Base-by-base conservation (phyloP, 2,797 vertebrate species). In the Eospalax fontanierii region DNA sequence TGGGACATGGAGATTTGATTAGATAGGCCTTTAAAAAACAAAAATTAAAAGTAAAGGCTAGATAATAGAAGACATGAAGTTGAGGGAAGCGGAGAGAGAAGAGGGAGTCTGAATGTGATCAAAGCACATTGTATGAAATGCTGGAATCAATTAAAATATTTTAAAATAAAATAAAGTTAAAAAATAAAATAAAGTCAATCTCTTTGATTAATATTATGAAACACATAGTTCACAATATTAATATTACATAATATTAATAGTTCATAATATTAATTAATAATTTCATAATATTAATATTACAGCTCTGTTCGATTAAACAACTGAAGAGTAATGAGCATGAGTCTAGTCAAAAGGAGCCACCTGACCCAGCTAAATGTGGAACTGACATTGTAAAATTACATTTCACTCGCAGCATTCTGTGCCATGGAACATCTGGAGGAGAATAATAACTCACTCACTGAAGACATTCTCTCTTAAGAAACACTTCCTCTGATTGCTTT, bases 401-500 rank as follows among this genome's bases (percentile, higher is more conserved):
- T 54, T 86, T 76, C 7, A 16, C 35, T 83, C 12, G 28, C 1
- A 4, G 28, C 24, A 14, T 65, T 71, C 15, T n/a, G 16, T 26
- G 14, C 61, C 6, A 8, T n/a, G 35, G 87, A 30, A 70, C 68
- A 18, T 68, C 22, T 65, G 4, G 38, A 43, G 35, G 28, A 84
- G 26, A 57, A 50, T 2, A 50, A 0, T 84, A 65, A 78, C n/a
- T n/a, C n/a, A 57, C 38, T 14, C 6, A n/a, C 70, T 89, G 86
- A n/a, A n/a, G n/a, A n/a, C n/a, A n/a, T n/a, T n/a, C n/a, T 89
- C 75, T 97, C 85, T 75, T 86, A 74, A 95, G 95, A 93, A 79
- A 68, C 30, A 8, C 46, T 87, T 50, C 38, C 94, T 97, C 95
- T 38, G 91, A 4, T 66, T 96, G 59, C 92, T 93, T 95, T 0